A percentile compares a stretch with the other conserved stretches of the same genome.
phyloP scores from a whole-genome alignment of 2,113 vertebrate genomes.

The Propithecus coquereli region DNA sequence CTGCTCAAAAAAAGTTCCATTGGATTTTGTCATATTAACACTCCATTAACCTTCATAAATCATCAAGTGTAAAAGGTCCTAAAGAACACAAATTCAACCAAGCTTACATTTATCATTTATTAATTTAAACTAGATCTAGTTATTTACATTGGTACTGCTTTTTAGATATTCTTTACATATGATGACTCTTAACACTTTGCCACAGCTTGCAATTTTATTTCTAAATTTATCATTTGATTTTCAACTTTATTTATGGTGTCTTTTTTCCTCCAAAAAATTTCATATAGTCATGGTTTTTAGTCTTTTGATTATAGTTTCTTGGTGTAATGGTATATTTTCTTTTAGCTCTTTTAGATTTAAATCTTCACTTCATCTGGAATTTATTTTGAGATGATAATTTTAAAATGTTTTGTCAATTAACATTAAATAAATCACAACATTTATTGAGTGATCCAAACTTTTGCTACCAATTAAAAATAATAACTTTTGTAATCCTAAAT shows the following conservation, averaged over 20 bases:
- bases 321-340: not conserved
- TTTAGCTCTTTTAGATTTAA: conserved; percentile 8
- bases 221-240: conserved; percentile 20
- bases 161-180: not conserved
- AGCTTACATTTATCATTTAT: not conserved
- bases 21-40: not conserved
- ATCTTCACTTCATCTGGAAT: not conserved
- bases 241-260: not conserved
- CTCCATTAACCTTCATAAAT: not conserved
- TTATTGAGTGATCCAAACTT: not conserved
- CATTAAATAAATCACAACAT: not conserved
- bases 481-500: not conserved
- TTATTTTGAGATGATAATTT: conserved; percentile 9
- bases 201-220: conserved; percentile 15
- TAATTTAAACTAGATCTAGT: not conserved
- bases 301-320: conserved; percentile 20
- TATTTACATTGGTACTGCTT: conserved; percentile 12
- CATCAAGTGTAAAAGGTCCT: not conserved
- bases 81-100: not conserved
- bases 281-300: not conserved
- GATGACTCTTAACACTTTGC: not conserved
- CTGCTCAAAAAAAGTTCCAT: not conserved
- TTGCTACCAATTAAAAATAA: conserved; percentile 26
- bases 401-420: not conserved
- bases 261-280: conserved; percentile 17